phyloP scores from a whole-genome alignment of 2,888 invertebrate genomes.

The Sesia bembeciformis region DNA sequence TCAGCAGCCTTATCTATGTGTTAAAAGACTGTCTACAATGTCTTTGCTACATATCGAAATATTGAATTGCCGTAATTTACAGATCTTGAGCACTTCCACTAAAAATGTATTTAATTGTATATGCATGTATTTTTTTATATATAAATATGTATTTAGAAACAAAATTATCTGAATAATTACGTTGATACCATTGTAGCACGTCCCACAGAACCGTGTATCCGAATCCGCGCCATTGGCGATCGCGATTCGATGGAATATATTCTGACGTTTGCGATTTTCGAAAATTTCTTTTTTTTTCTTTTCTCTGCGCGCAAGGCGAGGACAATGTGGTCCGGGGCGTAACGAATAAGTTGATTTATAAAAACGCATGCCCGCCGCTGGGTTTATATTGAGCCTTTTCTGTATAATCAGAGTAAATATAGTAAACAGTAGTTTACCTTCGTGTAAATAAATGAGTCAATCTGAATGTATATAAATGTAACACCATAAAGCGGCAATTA shows the following conservation, averaged over 20 bases:
- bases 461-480: no score
- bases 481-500: no score
- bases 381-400: constrained; percentile 18
- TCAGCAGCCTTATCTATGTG: no score
- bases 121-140: no score
- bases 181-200: constrained; percentile 13
- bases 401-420: not conserved
- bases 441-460: no score
- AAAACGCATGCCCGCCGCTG: constrained; percentile 42
- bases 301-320: constrained; percentile 39
- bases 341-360: constrained; percentile 67
- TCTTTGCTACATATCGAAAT: no score
- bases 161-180: no score
- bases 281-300: constrained; percentile 31
- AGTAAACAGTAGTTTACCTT: not conserved
- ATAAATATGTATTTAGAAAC: no score
- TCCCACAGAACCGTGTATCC: constrained; percentile 16
- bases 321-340: constrained; percentile 58
- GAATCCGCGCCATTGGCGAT: constrained; percentile 39
- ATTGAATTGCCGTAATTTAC: no score
- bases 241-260: constrained; percentile 47
- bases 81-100: no score
- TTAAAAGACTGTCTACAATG: no score
- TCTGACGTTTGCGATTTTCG: constrained; percentile 56
- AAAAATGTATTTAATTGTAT: no score